Base-by-base conservation (phyloP, 2,888 invertebrate genomes). In the Cataglyphis altisquamis region DNA sequence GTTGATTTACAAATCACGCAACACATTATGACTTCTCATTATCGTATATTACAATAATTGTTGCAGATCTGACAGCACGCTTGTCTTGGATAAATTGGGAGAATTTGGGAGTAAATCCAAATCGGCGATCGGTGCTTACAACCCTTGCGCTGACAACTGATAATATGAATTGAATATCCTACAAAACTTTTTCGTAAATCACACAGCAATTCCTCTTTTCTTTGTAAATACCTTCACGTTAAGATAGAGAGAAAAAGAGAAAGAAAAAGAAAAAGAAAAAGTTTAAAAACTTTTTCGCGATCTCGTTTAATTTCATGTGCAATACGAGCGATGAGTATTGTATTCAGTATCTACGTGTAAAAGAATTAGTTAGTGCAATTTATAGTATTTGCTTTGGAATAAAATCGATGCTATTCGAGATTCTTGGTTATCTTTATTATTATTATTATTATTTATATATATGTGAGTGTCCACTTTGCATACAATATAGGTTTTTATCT, bases 31-130 rank as follows among this genome's bases (percentile, higher is more conserved):
- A 25, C 8, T 29, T 60, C 18, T 41, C 29, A 29, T 21, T 3
- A 9, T n/a, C 36, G 36, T 72, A 3, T 52, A 45, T 83, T 41
- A 5, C 25, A 48, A 67, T 29, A 63, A 55, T 83, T 80, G 81
- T 95, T 94, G 1, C 95, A 99, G 99, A 99, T 96, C 95, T 99
- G 89, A 99, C 99, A 0, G 99, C 99, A 0, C 96, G 99, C 81
- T 96, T 99, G 41, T 99, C 99, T 0, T 99, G 99, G 99, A 99
- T 99, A 91, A 99, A 99, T 94, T 99, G 99, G 99, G 98, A 99
- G 95, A 99, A 98, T 94, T 96, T 99, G 1, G 99, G 99, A 0
- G 98, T 99, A 4, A 98, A 98, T 94, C 98, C 98, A 2, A 98
- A 98, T 83, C 96, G 98, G 72, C 96, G 98, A 90, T 98, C 98